These are phyloP conservation scores for Chaitophorus viminalis DNA, from an alignment of 2,888 invertebrate species.

Conservation along the genomic window DNA sequence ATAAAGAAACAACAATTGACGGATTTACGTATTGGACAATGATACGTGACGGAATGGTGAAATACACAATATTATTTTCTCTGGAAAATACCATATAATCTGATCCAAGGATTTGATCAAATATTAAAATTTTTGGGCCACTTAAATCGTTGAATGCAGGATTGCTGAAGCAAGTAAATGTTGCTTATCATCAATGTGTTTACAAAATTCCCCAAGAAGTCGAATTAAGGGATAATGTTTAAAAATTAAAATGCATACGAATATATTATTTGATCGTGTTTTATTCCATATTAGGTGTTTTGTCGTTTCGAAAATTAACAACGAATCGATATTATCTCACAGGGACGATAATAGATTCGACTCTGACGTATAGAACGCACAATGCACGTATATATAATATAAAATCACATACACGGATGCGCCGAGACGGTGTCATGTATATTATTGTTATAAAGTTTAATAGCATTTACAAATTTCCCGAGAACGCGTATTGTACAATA, in stretches of 20 bases:
- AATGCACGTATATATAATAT: neutral
- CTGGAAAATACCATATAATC: slow-evolving; percentile 20
- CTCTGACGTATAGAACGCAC: neutral
- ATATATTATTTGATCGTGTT: no score
- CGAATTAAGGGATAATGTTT: no score
- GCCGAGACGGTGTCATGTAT: neutral
- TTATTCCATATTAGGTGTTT: no score
- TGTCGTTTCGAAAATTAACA: no score
- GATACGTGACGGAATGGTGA: neutral
- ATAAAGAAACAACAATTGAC: neutral
- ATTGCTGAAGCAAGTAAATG: no score
- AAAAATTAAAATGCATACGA: no score
- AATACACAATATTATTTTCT: neutral
- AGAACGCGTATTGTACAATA: neutral
- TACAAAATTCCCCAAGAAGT: no score
- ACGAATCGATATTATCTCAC: no score
- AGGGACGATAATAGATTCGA: neutral
- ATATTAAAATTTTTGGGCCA: no score
- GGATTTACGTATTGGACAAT: neutral
- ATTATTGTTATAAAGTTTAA: neutral
- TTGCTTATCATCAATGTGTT: no score
- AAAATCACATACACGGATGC: neutral
- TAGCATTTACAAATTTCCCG: neutral
- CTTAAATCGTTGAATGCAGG: no score
- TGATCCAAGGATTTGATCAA: slow-evolving; percentile 4